Evolutionary conservation across 1,140 invertebrate genomes (phyloP), one percentile per base, ranked within the genome.

Genomic region (Hyles vespertilio): DNA sequence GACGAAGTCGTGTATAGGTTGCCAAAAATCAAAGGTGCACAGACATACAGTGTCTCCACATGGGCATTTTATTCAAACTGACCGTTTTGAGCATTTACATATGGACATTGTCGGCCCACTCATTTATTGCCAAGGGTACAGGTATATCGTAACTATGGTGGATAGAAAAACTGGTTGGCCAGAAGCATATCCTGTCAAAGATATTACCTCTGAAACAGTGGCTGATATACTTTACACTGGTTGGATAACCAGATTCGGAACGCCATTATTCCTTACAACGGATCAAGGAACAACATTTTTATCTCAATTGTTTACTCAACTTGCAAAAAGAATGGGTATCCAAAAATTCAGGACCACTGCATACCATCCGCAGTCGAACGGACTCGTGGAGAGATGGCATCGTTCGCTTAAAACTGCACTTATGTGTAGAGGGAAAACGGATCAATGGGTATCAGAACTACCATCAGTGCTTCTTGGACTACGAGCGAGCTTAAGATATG

Each of bases 121-220:
- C 0, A 51, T 56, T 8, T 71, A 56, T 44, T 34, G 56, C 22
- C 40, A 81, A 8, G 83, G 74, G 5, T 70, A 59, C 59, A 48
- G 67, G 12, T 89, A 90, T 58, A 65, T 76, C 5, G 59, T 91
- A 0, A 91, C 90, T 0, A 69, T 75, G 3, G 82, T 90, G 4
- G 90, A 91, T 61, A 57, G 81, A 36, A 89, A 74, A 61, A 89
- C 90, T 2, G 60, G 84, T 32, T 92, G 85, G 87, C 86, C 81
- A 0, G 89, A 90, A 71, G 81, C 82, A 3, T 59, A 84, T 22
- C 90, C 89, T 0, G 45, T 90, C 0, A 22, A 63, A 12, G 79
- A 90, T 33, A 86, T 82, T 3, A 69, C 71, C 5, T 81, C 84
- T 7, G 63, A 74, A 32, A 62, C 58, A 7, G 66, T 73, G 22